Evolutionary conservation across 2,888 invertebrate genomes (phyloP), one percentile per base, ranked within the genome.

Genomic region (Chloroclystis v-ata): DNA sequence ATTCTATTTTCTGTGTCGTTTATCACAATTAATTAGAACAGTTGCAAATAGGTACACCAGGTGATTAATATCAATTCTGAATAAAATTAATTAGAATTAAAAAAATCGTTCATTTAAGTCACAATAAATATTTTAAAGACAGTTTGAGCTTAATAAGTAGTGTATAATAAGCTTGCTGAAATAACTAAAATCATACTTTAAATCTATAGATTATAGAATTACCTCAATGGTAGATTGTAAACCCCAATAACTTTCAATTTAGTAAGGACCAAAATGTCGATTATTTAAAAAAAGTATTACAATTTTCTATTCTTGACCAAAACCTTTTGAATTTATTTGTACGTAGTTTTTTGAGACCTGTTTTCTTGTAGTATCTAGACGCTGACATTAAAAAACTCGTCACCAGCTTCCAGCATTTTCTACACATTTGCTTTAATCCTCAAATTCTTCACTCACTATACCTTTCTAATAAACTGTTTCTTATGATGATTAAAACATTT

Each of bases 261-360:
- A 73, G 70, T 71, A 79, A 67, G 78, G 82, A 81, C 81, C 80
- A 81, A 81, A 61, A 47, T 26, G 60, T 61, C 57, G 40, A 58
- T 70, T 67, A 63, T 65, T 69, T 68, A 62, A 57, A 60, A 61
- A 60, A 60, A 64, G 49, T 61, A 67, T 62, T 66, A 66, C 57
- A 58, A 69, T 67, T 67, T 69, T 69, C 62, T 65, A 68, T 57
- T 49, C 72, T 72, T 71, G 79, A 81, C 80, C 80, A 81, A 74
- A 63, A 59, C 65, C 63, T 75, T 78, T 72, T 59, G 61, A 68
- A 72, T 72, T 75, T 29, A 54, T 69, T 76, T 72, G 60, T 75
- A 75, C 56, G 68, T 77, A 76, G 67, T 63, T 74, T 76, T 76
- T 78, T 67, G 75, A 76, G 54, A 69, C 73, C 71, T 75, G 66